These are phyloP conservation scores for Ooceraea biroi DNA, from an alignment of 1,140 invertebrate species.

Conservation along the genomic window DNA sequence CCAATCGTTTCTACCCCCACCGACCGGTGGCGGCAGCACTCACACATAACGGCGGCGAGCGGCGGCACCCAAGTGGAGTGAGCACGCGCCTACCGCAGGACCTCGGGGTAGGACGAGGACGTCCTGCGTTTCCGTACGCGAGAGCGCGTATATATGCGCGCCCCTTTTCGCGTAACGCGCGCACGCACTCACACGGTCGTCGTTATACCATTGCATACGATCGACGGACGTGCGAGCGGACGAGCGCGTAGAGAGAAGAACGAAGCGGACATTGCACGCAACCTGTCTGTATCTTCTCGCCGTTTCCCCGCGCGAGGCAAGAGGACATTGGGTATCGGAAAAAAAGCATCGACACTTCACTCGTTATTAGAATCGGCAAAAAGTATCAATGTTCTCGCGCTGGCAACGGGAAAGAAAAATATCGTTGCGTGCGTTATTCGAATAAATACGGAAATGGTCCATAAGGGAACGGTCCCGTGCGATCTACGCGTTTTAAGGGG, in stretches of 20 bases:
- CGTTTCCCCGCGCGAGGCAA: slow-evolving; percentile 17
- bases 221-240: slow-evolving; percentile 55
- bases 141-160: slow-evolving; percentile 5
- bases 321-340: not conserved
- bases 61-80: slow-evolving; percentile 63
- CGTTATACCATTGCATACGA: slow-evolving; percentile 52
- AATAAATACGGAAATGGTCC: slow-evolving; percentile 8
- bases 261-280: slow-evolving; percentile 30
- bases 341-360: slow-evolving; percentile 58
- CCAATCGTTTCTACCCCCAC: slow-evolving; percentile 83
- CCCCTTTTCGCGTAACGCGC: slow-evolving; percentile 1
- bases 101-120: slow-evolving; percentile 56
- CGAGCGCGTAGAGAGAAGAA: slow-evolving; percentile 51
- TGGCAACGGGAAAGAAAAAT: slow-evolving; percentile 28
- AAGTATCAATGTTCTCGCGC: slow-evolving; percentile 53
- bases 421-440: slow-evolving; percentile 22
- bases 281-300: slow-evolving; percentile 63
- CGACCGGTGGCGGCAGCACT: slow-evolving; percentile 68
- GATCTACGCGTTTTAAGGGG: not conserved
- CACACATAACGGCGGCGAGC: slow-evolving; percentile 36
- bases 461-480: not conserved
- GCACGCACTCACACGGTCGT: slow-evolving; percentile 13
- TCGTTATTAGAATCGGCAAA: slow-evolving; percentile 56
- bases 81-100: slow-evolving; percentile 70
- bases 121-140: slow-evolving; percentile 41